Evolutionary conservation across 2,113 vertebrate genomes (phyloP), one percentile per base, ranked within the genome.

Genomic region (Bos indicus): DNA sequence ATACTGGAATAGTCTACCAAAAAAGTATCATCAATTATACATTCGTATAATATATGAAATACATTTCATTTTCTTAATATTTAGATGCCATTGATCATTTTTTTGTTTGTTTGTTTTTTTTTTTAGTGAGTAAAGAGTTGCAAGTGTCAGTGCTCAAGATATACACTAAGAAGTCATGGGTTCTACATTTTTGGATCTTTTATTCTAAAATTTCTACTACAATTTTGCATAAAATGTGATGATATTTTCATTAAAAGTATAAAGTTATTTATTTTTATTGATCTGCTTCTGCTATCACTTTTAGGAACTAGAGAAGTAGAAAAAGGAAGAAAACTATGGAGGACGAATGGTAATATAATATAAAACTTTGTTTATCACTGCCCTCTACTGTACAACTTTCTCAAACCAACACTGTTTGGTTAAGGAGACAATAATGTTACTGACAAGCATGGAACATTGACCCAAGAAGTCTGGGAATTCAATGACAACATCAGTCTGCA

Each of bases 291-390:
- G 4, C 52, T n/a, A 71, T 77, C 54, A 52, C 26, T 93, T 95
- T 95, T 87, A 85, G 23, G 4, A 28, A 59, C 52, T 85, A 81
- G 25, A 97, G 46, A 96, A 90, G 40, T 48, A 64, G 83, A 80
- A 95, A 95, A 74, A 57, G 2, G 10, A 77, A 56, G 26, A 87
- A 87, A 80, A 88, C 28, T 17, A 33, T 77, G 30, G 62, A 86
- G 19, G 40, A 78, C 30, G 77, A 88, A 30, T 87, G 54, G 57
- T 78, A 60, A 62, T 51, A 7, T 19, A 88, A 54, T 13, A 78
- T 74, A 89, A 81, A 94, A 33, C 36, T 86, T 56, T 93, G 92
- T 46, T 93, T 95, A 46, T 60, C 71, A 83, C 90, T 96, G 90
- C 80, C 91, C 96, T 96, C 86, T 81, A 40, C 86, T 88, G 62